Conservation (phyloP, 2,797 vertebrate genomes). For the Tenualosa thibaudeaui region DNA sequence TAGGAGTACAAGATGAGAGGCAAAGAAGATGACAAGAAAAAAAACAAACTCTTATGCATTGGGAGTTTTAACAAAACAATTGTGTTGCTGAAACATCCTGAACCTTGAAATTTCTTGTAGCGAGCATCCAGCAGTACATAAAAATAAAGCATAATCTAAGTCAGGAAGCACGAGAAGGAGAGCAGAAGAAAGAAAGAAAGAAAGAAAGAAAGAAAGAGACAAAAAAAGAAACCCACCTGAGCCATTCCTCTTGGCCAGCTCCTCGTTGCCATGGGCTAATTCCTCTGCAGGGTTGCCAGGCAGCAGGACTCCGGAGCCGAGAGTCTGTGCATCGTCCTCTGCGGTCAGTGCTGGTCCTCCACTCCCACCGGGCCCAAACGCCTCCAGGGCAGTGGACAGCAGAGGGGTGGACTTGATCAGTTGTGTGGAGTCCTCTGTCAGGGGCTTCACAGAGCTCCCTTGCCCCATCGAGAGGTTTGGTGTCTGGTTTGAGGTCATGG, state of each 20-base stretch:
- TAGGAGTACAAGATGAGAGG: no score
- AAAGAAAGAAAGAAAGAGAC: slow-evolving; percentile 36
- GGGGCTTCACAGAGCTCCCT: neutral
- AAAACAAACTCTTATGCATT: neutral
- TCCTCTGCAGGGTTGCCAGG: slow-evolving; percentile 21
- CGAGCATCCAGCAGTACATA: neutral
- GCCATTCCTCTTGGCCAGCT: slow-evolving; percentile 36
- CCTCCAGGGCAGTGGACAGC: neutral
- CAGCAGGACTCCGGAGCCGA: slow-evolving; percentile 25
- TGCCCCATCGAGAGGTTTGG: neutral
- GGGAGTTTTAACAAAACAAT: neutral
- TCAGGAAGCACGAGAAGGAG: slow-evolving; percentile 9
- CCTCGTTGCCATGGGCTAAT: slow-evolving; percentile 32
- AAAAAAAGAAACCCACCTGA: slow-evolving; percentile 27
- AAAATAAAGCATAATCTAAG: neutral
- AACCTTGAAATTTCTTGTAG: neutral
- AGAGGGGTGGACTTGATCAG: neutral
- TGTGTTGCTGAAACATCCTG: neutral
- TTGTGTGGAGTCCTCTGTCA: neutral
- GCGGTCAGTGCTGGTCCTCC: slow-evolving; percentile 11
- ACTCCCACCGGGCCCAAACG: slow-evolving; percentile 12
- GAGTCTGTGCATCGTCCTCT: slow-evolving; percentile 27
- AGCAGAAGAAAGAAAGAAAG: slow-evolving; percentile 2
- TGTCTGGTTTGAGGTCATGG: neutral
- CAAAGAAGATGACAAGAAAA: neutral